These are phyloP conservation scores for Microtus pennsylvanicus DNA, from an alignment of 2,113 vertebrate genomes.

Conservation along the genomic window DNA sequence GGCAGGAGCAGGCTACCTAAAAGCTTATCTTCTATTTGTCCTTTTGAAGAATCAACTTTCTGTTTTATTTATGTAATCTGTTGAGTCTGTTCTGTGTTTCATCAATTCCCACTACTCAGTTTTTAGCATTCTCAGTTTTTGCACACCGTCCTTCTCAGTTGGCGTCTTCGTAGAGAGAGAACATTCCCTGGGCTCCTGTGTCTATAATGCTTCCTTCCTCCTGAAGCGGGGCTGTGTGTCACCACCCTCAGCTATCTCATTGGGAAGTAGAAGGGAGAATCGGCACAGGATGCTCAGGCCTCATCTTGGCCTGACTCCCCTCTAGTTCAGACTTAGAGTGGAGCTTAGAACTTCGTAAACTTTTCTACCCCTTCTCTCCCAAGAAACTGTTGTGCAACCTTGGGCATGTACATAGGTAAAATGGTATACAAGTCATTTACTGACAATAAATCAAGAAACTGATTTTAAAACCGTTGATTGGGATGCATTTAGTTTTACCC, in stretches of 20 bases:
- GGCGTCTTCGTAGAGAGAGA: not conserved
- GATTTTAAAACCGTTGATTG: not conserved
- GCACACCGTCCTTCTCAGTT: not conserved
- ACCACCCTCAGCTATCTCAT: too few species aligned
- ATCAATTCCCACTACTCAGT: not conserved
- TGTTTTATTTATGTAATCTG: not conserved
- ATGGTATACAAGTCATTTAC: not conserved
- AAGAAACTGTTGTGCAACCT: not conserved
- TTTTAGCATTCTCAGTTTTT: slow-evolving; percentile 40
- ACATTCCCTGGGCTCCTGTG: not conserved
- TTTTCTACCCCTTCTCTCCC: not conserved
- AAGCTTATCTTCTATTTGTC: not conserved
- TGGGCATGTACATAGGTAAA: not conserved
- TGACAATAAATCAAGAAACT: not conserved
- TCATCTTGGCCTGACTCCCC: not conserved
- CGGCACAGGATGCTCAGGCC: not conserved
- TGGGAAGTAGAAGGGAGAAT: not conserved
- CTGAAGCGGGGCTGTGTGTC: not conserved
- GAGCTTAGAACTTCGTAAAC: not conserved
- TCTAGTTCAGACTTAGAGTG: not conserved
- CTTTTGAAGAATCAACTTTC: not conserved
- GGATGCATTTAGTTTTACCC: not conserved
- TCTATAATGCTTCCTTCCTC: not conserved
- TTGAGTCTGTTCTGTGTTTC: not conserved
- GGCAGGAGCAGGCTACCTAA: not conserved